Evolutionary conservation across 1,140 invertebrate genomes (phyloP).

Genomic region (Thrips palmi): DNA sequence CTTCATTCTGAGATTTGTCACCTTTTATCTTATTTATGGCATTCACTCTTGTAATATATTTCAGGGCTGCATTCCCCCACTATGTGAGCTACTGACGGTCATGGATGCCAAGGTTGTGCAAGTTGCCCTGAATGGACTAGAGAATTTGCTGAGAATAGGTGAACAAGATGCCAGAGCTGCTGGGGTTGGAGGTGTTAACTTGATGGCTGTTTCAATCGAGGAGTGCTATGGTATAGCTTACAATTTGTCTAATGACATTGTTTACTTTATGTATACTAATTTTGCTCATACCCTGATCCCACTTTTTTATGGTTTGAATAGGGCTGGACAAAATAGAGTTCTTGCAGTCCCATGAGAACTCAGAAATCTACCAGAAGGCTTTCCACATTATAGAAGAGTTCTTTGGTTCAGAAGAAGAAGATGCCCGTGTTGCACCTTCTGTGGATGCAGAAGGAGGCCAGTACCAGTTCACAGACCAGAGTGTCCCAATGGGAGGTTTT

Average conservation of each 20-base stretch:
- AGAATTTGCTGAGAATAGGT: constrained; percentile 87
- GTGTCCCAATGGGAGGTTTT: constrained; percentile 56
- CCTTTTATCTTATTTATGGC: constrained; percentile 32
- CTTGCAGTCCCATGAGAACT: constrained; percentile 89
- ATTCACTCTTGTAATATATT: constrained; percentile 22
- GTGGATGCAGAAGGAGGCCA: constrained; percentile 47
- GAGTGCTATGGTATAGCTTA: constrained; percentile 72
- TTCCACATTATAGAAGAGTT: constrained; percentile 93
- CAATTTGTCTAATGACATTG: not conserved
- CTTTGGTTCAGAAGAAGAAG: constrained; percentile 80
- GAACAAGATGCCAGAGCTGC: constrained; percentile 54
- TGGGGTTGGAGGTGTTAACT: constrained; percentile 55
- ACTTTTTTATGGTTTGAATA: constrained; percentile 25
- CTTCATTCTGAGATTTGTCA: not conserved
- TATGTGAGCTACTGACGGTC: constrained; percentile 85
- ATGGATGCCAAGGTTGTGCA: constrained; percentile 95
- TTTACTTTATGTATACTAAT: not conserved
- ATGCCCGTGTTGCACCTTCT: constrained; percentile 51
- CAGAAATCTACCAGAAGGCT: constrained; percentile 90
- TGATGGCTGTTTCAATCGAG: constrained; percentile 82
- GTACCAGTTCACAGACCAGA: constrained; percentile 55
- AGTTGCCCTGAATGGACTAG: constrained; percentile 88
- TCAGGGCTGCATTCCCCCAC: constrained; percentile 72
- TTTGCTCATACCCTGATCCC: not conserved
- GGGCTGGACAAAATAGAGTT: constrained; percentile 96